Evolutionary conservation across 1,140 invertebrate species (phyloP), one percentile per base, ranked within the genome.

Genomic region (Tetramorium simillimum): DNA sequence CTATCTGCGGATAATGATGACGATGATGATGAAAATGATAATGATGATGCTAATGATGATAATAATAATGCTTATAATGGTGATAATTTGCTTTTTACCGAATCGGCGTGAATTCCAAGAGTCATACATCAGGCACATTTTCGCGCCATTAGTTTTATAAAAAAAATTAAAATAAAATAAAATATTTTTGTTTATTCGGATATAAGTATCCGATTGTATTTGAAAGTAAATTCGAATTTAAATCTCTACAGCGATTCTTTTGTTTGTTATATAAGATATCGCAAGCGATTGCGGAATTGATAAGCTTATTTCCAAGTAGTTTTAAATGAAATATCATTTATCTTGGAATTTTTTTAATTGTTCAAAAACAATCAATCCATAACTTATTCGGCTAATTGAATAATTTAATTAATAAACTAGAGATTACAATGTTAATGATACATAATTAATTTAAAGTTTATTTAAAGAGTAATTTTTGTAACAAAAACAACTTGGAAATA

Each of bases 261-360:
- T 18, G 7, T 24, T 21, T 33, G 21, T 82, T 12, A 60, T 33
- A 0, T n/a, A 70, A 77, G 1, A 70, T 70, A 33, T 70, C 12
- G 63, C 21, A 81, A 69, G n/a, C 28, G 12, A 80, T 51, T 70
- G 16, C 10, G 46, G 4, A 69, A 77, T 63, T 33, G 24, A 46
- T 51, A 37, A 70, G 37, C n/a, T 81, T 70, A 70, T 70, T 70
- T 69, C 67, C 46, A 81, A 81, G 51, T 67, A 67, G 77, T 81
- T 49, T 81, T 43, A 43, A 60, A n/a, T 18, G 0, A 53, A 53
- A 53, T n/a, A 18, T 53, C 2, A 7, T n/a, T 53, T 12, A 46
- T 46, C 12, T 46, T 12, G 3, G 14, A 53, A 49, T 49, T 14
- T 49, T 16, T 49, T 49, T 14, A 14, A 14, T 49, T 49, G 16